phyloP scores from a whole-genome alignment of 2,888 invertebrate genomes.

The Colletes collaris region DNA sequence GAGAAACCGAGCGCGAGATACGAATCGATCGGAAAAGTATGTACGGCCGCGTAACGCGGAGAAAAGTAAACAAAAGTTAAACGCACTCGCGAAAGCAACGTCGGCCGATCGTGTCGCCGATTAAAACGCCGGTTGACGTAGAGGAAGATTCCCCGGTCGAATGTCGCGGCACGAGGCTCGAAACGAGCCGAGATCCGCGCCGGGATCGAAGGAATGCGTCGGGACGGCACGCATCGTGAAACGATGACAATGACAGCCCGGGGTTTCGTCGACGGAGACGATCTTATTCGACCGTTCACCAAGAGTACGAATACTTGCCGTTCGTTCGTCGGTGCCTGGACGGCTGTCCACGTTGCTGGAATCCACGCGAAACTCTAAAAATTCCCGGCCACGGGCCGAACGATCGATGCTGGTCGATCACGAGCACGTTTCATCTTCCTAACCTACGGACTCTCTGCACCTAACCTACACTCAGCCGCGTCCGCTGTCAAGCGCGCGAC shows the following conservation, averaged over 20 bases:
- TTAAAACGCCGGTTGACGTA: slow-evolving; percentile 23
- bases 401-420: background rate
- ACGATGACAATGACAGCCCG: slow-evolving; percentile 2
- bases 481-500: slow-evolving; percentile 48
- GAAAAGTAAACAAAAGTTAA: slow-evolving; percentile 44
- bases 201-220: slow-evolving; percentile 11
- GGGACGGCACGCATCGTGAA: no score
- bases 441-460: slow-evolving; percentile 23
- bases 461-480: slow-evolving; percentile 35
- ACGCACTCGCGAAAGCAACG: slow-evolving; percentile 29
- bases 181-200: no score
- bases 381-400: background rate
- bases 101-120: slow-evolving; percentile 35
- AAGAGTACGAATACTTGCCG: no score
- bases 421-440: slow-evolving; percentile 10
- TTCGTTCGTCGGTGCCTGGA: no score
- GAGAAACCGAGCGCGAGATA: background rate
- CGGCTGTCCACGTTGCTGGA: no score
- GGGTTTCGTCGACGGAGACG: background rate
- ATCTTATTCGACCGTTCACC: no score
- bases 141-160: slow-evolving; percentile 36
- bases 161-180: slow-evolving; percentile 8
- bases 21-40: slow-evolving; percentile 4
- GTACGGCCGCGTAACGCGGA: background rate
- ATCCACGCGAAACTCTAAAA: background rate